Evolutionary conservation across 1,140 invertebrate species (phyloP).

Genomic region (Drosophila pachea): DNA sequence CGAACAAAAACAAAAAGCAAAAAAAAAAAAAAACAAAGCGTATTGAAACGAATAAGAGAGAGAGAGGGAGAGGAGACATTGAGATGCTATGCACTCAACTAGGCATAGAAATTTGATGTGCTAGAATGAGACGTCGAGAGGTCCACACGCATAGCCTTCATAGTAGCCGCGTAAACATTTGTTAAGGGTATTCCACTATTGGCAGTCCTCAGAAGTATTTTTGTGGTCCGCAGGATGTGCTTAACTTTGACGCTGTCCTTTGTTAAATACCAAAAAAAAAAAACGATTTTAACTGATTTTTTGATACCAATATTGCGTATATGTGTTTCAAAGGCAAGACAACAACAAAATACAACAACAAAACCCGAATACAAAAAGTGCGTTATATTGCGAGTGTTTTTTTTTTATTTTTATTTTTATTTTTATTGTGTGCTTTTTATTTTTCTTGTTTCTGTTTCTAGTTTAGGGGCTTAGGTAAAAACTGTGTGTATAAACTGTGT

Average conservation of each 20-base stretch:
- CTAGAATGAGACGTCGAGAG: constrained; percentile 2
- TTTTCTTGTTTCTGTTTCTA: constrained; percentile 3
- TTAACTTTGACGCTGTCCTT: constrained; percentile 25
- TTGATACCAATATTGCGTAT: constrained; percentile 22
- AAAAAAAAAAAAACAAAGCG: not conserved
- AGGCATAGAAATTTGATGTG: not conserved
- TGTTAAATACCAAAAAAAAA: constrained; percentile 17
- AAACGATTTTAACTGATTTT: constrained; percentile 16
- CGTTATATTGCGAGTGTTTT: constrained; percentile 14
- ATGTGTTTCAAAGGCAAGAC: constrained; percentile 7
- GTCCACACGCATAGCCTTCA: constrained; percentile 36
- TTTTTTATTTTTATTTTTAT: constrained; percentile 2
- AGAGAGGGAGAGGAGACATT: constrained; percentile 6
- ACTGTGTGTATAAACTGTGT: not conserved
- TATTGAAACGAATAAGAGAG: constrained; percentile 17
- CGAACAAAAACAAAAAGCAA: constrained; percentile 2
- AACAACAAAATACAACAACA: not conserved
- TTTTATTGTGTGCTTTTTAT: constrained; percentile 2
- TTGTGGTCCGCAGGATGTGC: constrained; percentile 16
- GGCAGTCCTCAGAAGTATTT: constrained; percentile 26
- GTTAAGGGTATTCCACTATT: constrained; percentile 29
- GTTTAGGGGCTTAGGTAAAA: not conserved
- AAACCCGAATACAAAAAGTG: not conserved
- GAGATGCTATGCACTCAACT: not conserved
- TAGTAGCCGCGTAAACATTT: constrained; percentile 30